phyloP scores from a whole-genome alignment of 2,113 vertebrate genomes.

The Chitala chitala region DNA sequence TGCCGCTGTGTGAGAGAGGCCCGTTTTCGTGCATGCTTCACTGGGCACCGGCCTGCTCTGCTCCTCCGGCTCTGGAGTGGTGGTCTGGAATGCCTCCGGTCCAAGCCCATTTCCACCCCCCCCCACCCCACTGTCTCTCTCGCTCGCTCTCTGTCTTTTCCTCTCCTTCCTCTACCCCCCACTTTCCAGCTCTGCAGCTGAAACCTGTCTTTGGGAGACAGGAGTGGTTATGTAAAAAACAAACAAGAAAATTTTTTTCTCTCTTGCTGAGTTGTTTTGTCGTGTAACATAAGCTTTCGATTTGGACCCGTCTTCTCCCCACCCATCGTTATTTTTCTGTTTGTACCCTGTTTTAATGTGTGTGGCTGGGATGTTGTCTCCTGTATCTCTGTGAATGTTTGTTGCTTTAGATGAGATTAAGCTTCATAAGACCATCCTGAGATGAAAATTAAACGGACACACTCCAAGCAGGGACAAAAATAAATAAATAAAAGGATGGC shows the following conservation, averaged over 20 bases:
- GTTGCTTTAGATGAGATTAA: not conserved
- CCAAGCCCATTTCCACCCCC: constrained; percentile 19
- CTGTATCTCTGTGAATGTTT: not conserved
- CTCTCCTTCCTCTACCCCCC: not conserved
- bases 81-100: constrained; percentile 28
- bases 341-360: not conserved
- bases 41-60: constrained; percentile 35
- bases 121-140: not conserved
- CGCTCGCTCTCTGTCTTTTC: constrained; percentile 8
- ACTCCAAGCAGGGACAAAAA: not conserved
- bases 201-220: not conserved
- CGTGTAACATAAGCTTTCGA: not conserved
- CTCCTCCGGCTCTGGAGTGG: constrained; percentile 27
- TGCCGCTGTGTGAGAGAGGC: constrained; percentile 34
- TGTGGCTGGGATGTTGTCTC: not conserved
- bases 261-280: not conserved
- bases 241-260: not conserved
- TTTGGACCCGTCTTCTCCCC: not conserved
- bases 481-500: too few relatives aligned
- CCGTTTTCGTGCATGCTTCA: constrained; percentile 48
- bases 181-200: not conserved
- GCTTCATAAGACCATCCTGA: not conserved
- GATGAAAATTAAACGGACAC: not conserved
- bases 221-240: not conserved
- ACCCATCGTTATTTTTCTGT: not conserved